phyloP scores from a whole-genome alignment of 2,797 vertebrate genomes.

The Pangasius mekongensis region DNA sequence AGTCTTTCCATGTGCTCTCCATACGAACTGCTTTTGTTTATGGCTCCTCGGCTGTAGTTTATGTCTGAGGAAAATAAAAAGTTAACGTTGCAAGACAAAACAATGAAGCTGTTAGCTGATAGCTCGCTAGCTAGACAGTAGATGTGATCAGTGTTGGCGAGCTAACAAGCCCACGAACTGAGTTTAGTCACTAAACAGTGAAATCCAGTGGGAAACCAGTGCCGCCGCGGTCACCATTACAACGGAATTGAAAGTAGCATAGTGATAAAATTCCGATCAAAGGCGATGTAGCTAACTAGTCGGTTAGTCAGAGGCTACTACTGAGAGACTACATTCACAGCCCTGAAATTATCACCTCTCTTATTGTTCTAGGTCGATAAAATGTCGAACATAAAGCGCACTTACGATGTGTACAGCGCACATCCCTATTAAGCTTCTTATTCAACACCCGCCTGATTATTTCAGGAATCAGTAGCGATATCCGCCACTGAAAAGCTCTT shows the following conservation, averaged over 20 bases:
- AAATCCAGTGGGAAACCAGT: not conserved
- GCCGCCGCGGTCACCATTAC: not conserved
- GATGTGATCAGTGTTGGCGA: not conserved
- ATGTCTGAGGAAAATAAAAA: not conserved
- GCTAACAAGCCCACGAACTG: not conserved
- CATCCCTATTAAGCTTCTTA: not conserved
- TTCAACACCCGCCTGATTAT: not conserved
- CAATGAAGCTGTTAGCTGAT: not conserved
- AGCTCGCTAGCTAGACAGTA: not conserved
- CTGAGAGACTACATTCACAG: not conserved
- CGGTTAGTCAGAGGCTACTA: not conserved
- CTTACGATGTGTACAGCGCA: not conserved
- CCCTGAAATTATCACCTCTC: not conserved
- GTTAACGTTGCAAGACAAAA: not conserved
- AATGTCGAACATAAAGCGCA: not conserved
- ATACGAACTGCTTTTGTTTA: conserved; percentile 59
- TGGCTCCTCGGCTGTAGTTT: not conserved
- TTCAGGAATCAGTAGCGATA: not conserved
- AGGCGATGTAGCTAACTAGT: not conserved
- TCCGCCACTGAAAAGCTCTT: not conserved
- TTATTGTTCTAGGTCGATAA: not conserved
- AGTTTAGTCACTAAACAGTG: no score
- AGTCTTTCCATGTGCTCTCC: conserved; percentile 51
- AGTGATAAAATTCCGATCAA: not conserved
- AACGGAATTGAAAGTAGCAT: not conserved